Evolutionary conservation across 2,888 invertebrate genomes (phyloP).

Genomic region (Alsophila aescularia): DNA sequence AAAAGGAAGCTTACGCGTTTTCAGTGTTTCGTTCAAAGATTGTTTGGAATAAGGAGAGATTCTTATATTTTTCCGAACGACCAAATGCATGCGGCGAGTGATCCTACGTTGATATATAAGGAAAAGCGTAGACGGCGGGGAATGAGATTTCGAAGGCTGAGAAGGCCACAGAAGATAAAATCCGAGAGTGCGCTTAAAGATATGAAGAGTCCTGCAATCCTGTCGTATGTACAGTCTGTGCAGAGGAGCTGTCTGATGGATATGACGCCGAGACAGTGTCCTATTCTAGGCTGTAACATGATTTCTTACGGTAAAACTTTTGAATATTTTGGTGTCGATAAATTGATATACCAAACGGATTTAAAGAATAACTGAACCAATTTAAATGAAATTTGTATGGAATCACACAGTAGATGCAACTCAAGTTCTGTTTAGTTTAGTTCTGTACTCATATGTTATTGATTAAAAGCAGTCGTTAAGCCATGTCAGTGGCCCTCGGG

Average conservation of each 20-base stretch:
- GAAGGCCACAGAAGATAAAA: conserved; percentile 60
- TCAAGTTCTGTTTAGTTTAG: too few relatives aligned
- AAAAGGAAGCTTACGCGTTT: conserved; percentile 62
- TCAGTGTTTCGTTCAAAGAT: conserved; percentile 66
- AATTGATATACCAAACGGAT: too few relatives aligned
- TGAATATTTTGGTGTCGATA: not conserved
- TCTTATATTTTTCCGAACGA: conserved; percentile 42
- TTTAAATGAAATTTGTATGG: too few relatives aligned
- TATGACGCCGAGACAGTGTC: conserved; percentile 68
- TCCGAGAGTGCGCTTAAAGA: conserved; percentile 62
- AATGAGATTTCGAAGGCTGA: conserved; percentile 57
- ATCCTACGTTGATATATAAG: conserved; percentile 48
- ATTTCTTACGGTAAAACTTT: conserved; percentile 62
- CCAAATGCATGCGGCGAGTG: conserved; percentile 61
- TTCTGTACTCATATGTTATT: too few relatives aligned
- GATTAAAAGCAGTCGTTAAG: too few relatives aligned
- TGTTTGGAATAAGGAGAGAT: conserved; percentile 63
- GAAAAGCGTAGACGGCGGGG: conserved; percentile 50
- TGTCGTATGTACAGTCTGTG: conserved; percentile 66
- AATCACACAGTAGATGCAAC: too few relatives aligned
- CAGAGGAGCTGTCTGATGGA: conserved; percentile 68
- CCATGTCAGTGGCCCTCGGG: too few relatives aligned
- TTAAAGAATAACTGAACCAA: too few relatives aligned
- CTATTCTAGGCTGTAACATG: conserved; percentile 67
- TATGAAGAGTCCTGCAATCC: conserved; percentile 56